phyloP scores from a whole-genome alignment of 2,888 invertebrate species.

The Limnephilus auricula region DNA sequence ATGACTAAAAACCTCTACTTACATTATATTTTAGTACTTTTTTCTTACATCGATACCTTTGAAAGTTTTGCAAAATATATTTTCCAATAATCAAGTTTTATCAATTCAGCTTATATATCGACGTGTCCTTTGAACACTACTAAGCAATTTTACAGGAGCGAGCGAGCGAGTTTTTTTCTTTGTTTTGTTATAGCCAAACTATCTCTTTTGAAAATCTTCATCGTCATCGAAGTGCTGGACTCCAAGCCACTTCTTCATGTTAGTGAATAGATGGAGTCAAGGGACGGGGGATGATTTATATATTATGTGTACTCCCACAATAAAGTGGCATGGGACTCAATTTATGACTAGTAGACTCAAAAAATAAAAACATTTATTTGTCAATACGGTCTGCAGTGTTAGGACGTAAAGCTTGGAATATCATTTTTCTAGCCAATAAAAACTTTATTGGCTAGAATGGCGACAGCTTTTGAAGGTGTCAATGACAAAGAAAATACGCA shows the following conservation, averaged over 20 bases:
- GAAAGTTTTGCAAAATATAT: not conserved
- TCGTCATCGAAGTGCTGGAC: too few species aligned
- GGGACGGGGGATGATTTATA: too few species aligned
- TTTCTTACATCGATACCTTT: not conserved
- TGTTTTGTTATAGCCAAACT: not conserved
- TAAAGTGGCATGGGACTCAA: too few species aligned
- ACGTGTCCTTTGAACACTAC: not conserved
- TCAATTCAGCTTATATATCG: not conserved
- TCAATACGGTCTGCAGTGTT: not conserved
- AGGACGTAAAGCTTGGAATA: not conserved
- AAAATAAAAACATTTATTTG: not conserved
- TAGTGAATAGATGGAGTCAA: too few species aligned
- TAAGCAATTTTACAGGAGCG: not conserved
- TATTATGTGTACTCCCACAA: too few species aligned
- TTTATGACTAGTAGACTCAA: not conserved
- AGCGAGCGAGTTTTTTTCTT: not conserved
- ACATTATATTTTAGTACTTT: not conserved
- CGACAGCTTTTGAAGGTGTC: not conserved
- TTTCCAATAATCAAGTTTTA: not conserved
- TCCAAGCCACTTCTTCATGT: too few species aligned
- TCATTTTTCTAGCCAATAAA: not conserved
- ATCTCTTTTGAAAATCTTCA: too few species aligned
- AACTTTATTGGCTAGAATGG: not conserved
- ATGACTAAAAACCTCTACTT: not conserved
- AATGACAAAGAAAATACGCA: not conserved